Conservation (phyloP, 2,113 vertebrate genomes). For the Chaetops frenatus region DNA sequence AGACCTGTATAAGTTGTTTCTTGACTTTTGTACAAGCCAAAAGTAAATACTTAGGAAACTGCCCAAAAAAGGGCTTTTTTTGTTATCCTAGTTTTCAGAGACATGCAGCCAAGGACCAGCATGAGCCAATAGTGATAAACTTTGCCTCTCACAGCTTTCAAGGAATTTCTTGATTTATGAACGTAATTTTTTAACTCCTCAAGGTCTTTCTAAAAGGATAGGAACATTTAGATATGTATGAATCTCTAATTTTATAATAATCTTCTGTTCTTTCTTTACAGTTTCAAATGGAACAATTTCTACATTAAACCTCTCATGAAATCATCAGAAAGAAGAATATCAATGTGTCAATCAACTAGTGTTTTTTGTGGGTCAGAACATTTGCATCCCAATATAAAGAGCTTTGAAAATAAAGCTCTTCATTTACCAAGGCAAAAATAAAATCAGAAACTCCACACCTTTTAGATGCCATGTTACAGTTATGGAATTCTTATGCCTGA, state of each 20-base stretch:
- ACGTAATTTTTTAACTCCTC: not conserved
- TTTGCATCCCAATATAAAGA: not conserved
- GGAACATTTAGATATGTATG: not conserved
- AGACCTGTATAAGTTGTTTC: not conserved
- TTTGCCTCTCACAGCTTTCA: not conserved
- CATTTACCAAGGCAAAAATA: not conserved
- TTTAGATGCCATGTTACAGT: not conserved
- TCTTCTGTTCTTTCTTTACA: not conserved
- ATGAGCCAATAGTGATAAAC: not conserved
- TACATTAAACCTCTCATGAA: not conserved
- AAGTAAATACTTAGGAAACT: not conserved
- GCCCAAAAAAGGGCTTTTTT: not conserved
- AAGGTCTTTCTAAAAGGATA: not conserved
- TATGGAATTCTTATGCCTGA: not conserved
- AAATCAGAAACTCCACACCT: not conserved
- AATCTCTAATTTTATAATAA: not conserved
- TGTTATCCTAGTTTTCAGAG: not conserved
- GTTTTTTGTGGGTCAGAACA: fast-evolving
- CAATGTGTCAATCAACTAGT: not conserved
- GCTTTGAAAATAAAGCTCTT: not conserved
- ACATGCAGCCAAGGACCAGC: not conserved
- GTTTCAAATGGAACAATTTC: not conserved
- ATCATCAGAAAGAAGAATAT: not conserved
- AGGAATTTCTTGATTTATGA: not conserved
- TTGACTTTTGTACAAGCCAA: not conserved